Evolutionary conservation across 2,113 vertebrate species (phyloP).

Genomic region (Sprattus sprattus): DNA sequence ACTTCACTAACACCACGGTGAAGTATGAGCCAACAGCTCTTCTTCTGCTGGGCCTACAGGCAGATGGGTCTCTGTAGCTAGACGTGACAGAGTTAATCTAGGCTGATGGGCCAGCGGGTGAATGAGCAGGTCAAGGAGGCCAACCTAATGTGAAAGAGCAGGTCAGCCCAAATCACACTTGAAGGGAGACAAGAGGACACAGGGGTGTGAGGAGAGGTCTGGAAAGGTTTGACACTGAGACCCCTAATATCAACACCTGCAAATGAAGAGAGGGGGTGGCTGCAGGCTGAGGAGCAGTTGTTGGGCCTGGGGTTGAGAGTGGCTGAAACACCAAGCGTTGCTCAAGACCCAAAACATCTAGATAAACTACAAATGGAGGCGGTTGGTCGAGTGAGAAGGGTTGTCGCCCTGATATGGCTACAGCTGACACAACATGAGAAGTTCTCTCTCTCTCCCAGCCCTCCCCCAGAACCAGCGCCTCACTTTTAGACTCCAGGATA

Average conservation of each 20-base stretch:
- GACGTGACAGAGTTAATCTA: conserved; percentile 28
- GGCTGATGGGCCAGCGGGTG: conserved; percentile 9
- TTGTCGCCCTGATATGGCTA: conserved; percentile 11
- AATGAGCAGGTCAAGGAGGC: conserved; percentile 15
- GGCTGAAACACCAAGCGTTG: background rate
- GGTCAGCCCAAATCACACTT: background rate
- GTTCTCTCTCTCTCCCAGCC: background rate
- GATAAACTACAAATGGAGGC: conserved; percentile 16
- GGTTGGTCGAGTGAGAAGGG: conserved; percentile 16
- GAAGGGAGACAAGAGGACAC: background rate
- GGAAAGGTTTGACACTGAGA: conserved; percentile 1
- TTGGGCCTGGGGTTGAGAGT: background rate
- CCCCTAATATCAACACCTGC: conserved; percentile 24
- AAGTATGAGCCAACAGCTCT: background rate
- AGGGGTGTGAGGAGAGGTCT: background rate
- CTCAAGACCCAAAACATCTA: conserved; percentile 21
- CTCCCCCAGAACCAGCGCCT: background rate
- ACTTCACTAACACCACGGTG: background rate
- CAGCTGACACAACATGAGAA: conserved; percentile 32
- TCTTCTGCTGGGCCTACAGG: background rate
- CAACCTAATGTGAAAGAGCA: background rate
- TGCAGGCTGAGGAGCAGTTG: conserved; percentile 27
- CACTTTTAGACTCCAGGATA: conserved; percentile 4
- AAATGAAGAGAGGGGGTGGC: conserved; percentile 20
- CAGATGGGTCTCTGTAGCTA: background rate